Evolutionary conservation across 2,113 vertebrate species (phyloP), one percentile per base, ranked within the genome.

Genomic region (Centropus bengalensis): DNA sequence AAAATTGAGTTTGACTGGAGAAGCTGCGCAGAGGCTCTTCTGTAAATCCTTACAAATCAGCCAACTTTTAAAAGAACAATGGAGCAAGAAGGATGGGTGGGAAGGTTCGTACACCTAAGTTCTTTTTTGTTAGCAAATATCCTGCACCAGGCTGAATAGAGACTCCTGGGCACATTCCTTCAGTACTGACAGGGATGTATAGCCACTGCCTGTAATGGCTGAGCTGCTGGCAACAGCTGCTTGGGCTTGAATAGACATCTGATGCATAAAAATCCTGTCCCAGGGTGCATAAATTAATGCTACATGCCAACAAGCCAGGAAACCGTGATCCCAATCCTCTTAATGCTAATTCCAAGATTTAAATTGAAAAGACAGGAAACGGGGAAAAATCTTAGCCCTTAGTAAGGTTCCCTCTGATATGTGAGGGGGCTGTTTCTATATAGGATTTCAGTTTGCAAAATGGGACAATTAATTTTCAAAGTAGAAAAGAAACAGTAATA

Each of bases 211-310:
- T 68, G 42, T 36, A 87, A 64, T 19, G 70, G 75, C 54, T 40
- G 87, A 93, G 56, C 40, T 84, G 74, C 82, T 93, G 83, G 74
- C 49, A 91, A 79, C 70, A 84, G 58, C 82, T 89, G 60, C 77
- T 84, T 59, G 73, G 51, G 24, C 49, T 62, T 68, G 17, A 92
- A 51, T 11, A 84, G 58, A 75, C 30, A 78, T 59, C 24, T 81
- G 55, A 92, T 70, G 77, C 68, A 74, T 67, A 88, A 81, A 91
- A 84, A 58, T 66, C 45, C 51, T 42, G 28, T 81, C 47, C 59
- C 83, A 81, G 52, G 33, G 64, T 84, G 38, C 64, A 74, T 24
- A 92, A 88, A 88, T 91, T 84, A 66, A 80, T 2, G 1, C 71
- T 56, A 71, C 40, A 59, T 40, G 66, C 22, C 91, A 89, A 84